Evolutionary conservation across 2,113 vertebrate genomes (phyloP).

Genomic region (Eupsittula cactorum): DNA sequence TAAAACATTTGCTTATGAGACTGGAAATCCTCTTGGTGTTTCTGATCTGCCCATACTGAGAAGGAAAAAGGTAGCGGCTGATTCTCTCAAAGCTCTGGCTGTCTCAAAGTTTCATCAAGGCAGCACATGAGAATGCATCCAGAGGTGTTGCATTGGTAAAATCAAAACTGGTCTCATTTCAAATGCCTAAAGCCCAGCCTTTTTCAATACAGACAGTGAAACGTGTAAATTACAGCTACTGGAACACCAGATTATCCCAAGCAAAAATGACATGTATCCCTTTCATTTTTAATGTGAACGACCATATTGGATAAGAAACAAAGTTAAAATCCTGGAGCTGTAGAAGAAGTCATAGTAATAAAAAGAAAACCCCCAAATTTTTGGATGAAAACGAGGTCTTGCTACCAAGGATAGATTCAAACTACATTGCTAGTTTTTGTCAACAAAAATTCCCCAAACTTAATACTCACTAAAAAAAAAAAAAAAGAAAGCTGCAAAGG

Average conservation of each 20-base stretch:
- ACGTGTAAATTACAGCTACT: neutral
- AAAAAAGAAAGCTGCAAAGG: neutral
- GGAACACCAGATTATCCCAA: neutral
- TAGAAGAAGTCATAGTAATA: neutral
- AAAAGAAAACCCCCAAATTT: neutral
- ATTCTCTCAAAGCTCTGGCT: neutral
- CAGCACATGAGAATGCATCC: neutral
- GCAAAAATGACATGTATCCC: neutral
- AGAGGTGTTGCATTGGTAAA: neutral
- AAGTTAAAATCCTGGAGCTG: neutral
- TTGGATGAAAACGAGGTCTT: neutral
- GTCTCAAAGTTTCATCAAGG: neutral
- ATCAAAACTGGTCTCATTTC: neutral
- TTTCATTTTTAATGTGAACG: neutral
- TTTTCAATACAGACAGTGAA: neutral
- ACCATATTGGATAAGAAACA: neutral
- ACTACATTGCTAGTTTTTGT: neutral
- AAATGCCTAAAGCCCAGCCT: neutral
- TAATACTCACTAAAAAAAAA: neutral
- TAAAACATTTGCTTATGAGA: neutral
- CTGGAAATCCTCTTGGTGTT: neutral
- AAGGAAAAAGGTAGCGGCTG: neutral
- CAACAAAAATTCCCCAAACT: neutral
- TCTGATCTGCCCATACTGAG: neutral
- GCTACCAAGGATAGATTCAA: neutral